These are phyloP conservation scores for Cataglyphis rosenhaueri DNA, from an alignment of 2,888 invertebrate genomes.

Conservation along the genomic window DNA sequence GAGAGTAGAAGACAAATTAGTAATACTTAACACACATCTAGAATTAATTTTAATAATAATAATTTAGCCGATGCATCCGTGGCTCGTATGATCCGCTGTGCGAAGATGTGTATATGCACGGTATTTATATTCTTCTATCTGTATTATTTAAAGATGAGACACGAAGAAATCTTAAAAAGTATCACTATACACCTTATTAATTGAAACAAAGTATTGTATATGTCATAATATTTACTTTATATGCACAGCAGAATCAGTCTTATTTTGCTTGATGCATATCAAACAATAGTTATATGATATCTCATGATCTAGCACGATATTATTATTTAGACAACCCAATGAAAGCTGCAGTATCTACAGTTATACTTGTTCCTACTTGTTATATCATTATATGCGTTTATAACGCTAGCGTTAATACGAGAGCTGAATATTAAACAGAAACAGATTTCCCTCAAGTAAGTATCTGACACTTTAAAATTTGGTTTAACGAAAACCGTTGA, in stretches of 20 bases:
- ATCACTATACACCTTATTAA: conserved; percentile 18
- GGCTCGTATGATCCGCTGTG: conserved; percentile 64
- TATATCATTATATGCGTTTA: conserved; percentile 60
- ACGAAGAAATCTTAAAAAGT: conserved; percentile 49
- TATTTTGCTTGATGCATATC: conserved; percentile 9
- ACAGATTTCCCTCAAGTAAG: conserved; percentile 21
- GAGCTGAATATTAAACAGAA: conserved; percentile 52
- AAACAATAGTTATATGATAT: conserved; percentile 31
- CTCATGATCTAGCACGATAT: conserved; percentile 32
- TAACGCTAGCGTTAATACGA: conserved; percentile 59
- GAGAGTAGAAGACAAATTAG: conserved; percentile 63
- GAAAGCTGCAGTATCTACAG: conserved; percentile 24
- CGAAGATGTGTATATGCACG: conserved; percentile 62
- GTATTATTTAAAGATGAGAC: conserved; percentile 54
- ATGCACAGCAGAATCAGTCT: background rate
- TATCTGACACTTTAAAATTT: conserved; percentile 44
- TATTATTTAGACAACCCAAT: conserved; percentile 9
- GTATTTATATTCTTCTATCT: conserved; percentile 75
- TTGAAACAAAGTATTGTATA: conserved; percentile 52
- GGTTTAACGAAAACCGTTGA: conserved; percentile 46
- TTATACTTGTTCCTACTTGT: conserved; percentile 58
- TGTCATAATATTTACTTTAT: conserved; percentile 2
- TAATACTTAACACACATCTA: conserved; percentile 67
- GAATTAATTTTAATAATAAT: conserved; percentile 74
- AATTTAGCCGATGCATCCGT: conserved; percentile 60